Evolutionary conservation across 2,888 invertebrate genomes (phyloP).

Genomic region (Nomada hirtipes): DNA sequence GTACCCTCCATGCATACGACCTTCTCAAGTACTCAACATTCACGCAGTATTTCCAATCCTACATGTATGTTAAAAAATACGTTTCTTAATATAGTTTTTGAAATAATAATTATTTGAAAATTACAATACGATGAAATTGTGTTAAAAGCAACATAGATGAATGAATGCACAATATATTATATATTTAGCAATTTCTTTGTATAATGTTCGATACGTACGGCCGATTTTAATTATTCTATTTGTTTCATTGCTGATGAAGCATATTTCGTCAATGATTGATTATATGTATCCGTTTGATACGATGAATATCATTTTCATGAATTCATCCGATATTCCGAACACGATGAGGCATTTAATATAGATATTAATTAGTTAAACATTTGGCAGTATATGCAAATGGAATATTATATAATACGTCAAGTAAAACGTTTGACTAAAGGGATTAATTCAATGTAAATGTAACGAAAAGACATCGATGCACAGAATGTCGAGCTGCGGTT

Average conservation of each 20-base stretch:
- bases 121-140: too few species aligned
- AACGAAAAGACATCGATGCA: neutral
- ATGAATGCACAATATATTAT: too few species aligned
- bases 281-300: neutral
- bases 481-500: neutral
- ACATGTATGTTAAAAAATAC: too few species aligned
- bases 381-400: neutral
- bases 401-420: neutral
- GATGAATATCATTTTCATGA: neutral
- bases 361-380: slow-evolving; percentile 16
- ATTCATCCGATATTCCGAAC: neutral
- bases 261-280: neutral
- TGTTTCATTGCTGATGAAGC: neutral
- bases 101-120: too few species aligned
- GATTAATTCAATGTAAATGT: slow-evolving; percentile 20
- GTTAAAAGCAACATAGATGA: too few species aligned
- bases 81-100: too few species aligned
- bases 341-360: neutral
- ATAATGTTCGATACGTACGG: neutral
- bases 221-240: neutral
- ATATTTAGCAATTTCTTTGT: too few species aligned
- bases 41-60: too few species aligned
- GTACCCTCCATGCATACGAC: too few species aligned
- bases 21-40: too few species aligned
- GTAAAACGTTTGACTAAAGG: neutral